Conservation (phyloP, 2,113 vertebrate species). For the Gila orcuttii region DNA sequence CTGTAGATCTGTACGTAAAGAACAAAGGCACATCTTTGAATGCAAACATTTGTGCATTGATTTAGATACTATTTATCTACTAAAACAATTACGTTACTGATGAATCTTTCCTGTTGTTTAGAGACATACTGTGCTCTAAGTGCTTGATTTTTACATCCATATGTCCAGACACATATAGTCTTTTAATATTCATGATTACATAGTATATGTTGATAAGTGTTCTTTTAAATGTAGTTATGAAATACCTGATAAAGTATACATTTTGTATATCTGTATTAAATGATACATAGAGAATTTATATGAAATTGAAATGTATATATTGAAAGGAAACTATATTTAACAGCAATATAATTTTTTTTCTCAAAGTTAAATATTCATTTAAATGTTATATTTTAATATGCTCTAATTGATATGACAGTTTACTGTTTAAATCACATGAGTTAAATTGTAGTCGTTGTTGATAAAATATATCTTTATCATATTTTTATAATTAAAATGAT, state of each 20-base stretch:
- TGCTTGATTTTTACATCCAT: neutral
- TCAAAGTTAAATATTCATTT: neutral
- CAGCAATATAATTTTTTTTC: neutral
- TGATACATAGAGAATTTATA: neutral
- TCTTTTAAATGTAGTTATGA: neutral
- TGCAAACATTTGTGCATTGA: conserved; percentile 8
- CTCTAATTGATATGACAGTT: neutral
- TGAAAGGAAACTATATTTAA: neutral
- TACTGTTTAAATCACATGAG: neutral
- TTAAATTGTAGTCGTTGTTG: neutral
- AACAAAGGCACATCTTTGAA: conserved; percentile 20
- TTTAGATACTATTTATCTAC: neutral
- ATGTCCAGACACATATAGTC: neutral
- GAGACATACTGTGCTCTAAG: neutral
- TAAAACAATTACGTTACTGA: too few relatives aligned
- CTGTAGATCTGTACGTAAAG: conserved; percentile 13
- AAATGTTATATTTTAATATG: neutral
- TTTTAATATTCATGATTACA: neutral
- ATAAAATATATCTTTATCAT: neutral
- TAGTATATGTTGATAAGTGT: neutral
- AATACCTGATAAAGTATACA: neutral
- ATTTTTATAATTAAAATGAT: too few relatives aligned
- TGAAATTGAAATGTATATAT: neutral
- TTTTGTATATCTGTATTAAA: neutral
- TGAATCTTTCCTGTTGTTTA: neutral